Base-by-base conservation (phyloP, 2,113 vertebrate species). In the Indri indri region DNA sequence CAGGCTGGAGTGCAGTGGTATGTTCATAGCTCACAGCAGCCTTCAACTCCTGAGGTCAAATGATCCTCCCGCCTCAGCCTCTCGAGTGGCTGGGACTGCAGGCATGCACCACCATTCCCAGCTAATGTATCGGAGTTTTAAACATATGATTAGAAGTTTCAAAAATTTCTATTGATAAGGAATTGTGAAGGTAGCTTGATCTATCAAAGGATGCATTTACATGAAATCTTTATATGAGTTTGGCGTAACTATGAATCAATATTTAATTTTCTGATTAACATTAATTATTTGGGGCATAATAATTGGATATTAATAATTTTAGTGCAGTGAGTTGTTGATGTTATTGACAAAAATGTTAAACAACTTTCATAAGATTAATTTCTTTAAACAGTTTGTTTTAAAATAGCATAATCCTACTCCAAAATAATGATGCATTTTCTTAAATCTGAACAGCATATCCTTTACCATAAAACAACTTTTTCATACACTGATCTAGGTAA, bases 311-410 rank as follows among this genome's bases (percentile, higher is more conserved):
- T 45, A 90, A 54, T 74, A 87, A 73, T 6, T n/a, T 71, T 27
- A 50, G 4, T 25, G 7, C 7, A 71, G 59, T 76, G 85, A 65
- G 12, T 45, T 50, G 10, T 27, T 65, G 1, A 71, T 50, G 3
- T 87, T 68, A 50, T 68, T 73, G 42, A 68, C 12, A 52, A 57
- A 95, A 95, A 83, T 32, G 27, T 70, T 83, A 57, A 94, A 61
- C 3, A 80, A 30, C 27, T 86, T 91, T 14, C 2, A 23, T 88
- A 80, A 71, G 17, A 65, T 74, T 80, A 70, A 82, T 88, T 88
- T 63, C 59, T 79, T 95, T 84, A 91, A 71, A 85, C 5, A 82
- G 20, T 42, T n/a, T 88, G 22, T 42, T 94, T 94, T 93, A 20
- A 90, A 92, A 90, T 84, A 87, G 6, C n/a, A 93, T 42, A 80